Percentiles rank a stretch among this genome's conserved stretches.
phyloP scores from a whole-genome alignment of 92 coral and sea anemone genomes.

The Palythoa heliodiscus region DNA sequence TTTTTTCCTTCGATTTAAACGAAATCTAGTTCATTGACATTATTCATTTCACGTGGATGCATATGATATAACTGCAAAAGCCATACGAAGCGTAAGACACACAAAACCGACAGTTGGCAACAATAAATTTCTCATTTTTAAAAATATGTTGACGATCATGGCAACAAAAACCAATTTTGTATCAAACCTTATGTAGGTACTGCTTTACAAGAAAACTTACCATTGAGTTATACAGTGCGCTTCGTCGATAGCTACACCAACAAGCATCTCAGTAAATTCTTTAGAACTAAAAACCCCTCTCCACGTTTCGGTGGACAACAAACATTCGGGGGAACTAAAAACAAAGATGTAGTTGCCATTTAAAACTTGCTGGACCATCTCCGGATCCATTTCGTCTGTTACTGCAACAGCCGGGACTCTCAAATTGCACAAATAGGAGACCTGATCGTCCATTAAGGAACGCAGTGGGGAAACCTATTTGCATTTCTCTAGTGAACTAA shows the following conservation, averaged over 20 bases:
- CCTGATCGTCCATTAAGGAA: too few relatives aligned
- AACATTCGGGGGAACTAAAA: conserved; percentile 78
- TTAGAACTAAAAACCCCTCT: conserved; percentile 17
- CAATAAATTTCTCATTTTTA: too few relatives aligned
- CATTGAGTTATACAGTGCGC: too few relatives aligned
- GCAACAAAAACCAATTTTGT: conserved; percentile 1
- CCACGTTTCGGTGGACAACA: conserved; percentile 48
- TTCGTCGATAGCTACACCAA: conserved; percentile 31
- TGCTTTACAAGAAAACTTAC: not conserved
- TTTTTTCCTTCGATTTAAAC: too few relatives aligned
- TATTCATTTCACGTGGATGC: too few relatives aligned
- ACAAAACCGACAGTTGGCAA: too few relatives aligned
- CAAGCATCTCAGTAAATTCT: conserved; percentile 27
- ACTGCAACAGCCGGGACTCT: not conserved
- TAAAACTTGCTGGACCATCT: conserved; percentile 66
- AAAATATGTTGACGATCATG: too few relatives aligned
- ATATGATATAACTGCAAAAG: too few relatives aligned
- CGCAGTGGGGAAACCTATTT: conserved; percentile 1
- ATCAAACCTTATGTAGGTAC: not conserved
- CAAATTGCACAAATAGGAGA: too few relatives aligned
- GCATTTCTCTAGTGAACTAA: too few relatives aligned
- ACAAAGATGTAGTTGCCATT: conserved; percentile 69
- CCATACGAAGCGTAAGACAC: too few relatives aligned
- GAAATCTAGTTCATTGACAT: too few relatives aligned
- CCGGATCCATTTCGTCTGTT: conserved; percentile 65